Conservation (phyloP, 2,888 invertebrate genomes). For the Schizotus pectinicornis region DNA sequence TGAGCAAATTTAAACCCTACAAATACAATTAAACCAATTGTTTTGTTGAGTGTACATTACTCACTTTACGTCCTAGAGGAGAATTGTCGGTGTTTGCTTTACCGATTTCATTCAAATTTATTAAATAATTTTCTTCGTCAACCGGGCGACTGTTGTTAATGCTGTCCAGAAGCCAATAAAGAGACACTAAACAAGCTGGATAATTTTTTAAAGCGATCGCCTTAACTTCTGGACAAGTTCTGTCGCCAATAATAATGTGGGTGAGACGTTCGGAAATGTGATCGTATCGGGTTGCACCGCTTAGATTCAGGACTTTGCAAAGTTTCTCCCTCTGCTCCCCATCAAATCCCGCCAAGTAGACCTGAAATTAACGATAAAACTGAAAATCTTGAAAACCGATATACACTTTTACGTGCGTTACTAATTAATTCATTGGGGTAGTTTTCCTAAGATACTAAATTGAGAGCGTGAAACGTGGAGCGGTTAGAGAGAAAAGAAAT, state of each 20-base stretch:
- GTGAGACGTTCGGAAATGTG: conserved; percentile 77
- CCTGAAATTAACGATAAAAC: conserved; percentile 56
- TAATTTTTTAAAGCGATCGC: conserved; percentile 41
- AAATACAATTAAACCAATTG: conserved; percentile 24
- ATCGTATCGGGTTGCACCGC: conserved; percentile 84
- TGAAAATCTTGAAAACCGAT: too few species aligned
- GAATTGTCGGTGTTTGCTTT: conserved; percentile 51
- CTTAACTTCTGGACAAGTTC: conserved; percentile 60
- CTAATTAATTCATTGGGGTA: too few species aligned
- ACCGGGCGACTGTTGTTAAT: conserved; percentile 67
- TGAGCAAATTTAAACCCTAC: conserved; percentile 51
- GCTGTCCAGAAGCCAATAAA: conserved; percentile 80
- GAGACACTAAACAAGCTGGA: conserved; percentile 63
- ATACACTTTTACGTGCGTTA: too few species aligned
- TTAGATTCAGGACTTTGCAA: conserved; percentile 72
- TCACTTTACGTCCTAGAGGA: conserved; percentile 67
- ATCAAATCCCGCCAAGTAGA: conserved; percentile 74
- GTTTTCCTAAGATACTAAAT: too few species aligned
- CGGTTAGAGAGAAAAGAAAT: too few species aligned
- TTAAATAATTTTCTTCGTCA: conserved; percentile 60
- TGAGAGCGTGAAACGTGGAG: too few species aligned
- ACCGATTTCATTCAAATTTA: conserved; percentile 35
- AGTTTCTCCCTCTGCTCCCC: conserved; percentile 70
- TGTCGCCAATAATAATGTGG: conserved; percentile 78
- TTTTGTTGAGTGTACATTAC: not conserved